Base-by-base conservation (phyloP, 2,888 invertebrate species). In the Corythucha ciliata region DNA sequence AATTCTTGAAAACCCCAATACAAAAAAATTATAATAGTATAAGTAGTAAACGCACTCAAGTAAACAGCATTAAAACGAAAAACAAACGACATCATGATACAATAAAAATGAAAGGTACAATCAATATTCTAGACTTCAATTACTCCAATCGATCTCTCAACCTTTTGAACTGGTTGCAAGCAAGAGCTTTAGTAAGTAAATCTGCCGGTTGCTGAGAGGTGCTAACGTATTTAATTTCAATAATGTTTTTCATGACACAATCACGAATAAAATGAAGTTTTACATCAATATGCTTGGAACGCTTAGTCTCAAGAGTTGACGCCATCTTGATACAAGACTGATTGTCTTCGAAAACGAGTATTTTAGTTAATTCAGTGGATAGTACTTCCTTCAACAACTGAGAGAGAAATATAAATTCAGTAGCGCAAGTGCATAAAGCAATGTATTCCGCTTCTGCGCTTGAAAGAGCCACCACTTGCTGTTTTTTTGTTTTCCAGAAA, bases 251-350 rank as follows among this genome's bases (percentile, higher is more conserved):
- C 10, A 22, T 22, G 10, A 47, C 47, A 10, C 24, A 34, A 18
- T 33, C 36, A 18, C 25, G 21, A 20, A 47, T 25, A 21, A 34
- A 47, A 47, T 36, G 36, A 20, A 45, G 33, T 10, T 22, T 18
- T 34, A 32, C 45, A 24, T 47, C 47, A 12, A 47, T 36, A 25
- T 47, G 47, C 36, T 47, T 47, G 7, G 47, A 47, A n/a, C 47
- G 18, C 25, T 47, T 47, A 10, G 36, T 47, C 16, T 47, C 47
- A 16, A n/a, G 14, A 22, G 47, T 47, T 22, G 14, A 25, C 8
- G 47, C 36, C 34, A 47, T 47, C 14, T 47, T 34, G 14, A 47
- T 47, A 14, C 36, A 34, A 16, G 47, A 47, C 25, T 36, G 47
- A 21, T 47, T 36, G 37, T 47, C 47, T 26, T 47, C 47, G 10